phyloP scores from a whole-genome alignment of 1,140 invertebrate species.

The Caerostris darwini region DNA sequence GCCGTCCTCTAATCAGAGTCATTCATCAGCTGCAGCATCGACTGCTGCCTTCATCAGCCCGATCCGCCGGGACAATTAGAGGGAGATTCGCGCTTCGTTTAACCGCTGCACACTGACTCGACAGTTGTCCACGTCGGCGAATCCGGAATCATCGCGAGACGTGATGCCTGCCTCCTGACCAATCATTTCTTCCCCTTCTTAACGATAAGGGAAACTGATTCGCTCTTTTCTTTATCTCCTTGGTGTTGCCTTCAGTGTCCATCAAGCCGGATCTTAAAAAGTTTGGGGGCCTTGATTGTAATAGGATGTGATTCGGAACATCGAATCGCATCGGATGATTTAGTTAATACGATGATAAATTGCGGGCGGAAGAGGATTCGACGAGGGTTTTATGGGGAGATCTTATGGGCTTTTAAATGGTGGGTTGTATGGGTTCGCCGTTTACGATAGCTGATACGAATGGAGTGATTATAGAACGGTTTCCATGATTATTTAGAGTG shows the following conservation, averaged over 20 bases:
- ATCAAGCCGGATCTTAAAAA: neutral
- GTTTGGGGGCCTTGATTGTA: neutral
- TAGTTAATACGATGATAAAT: neutral
- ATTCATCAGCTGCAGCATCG: neutral
- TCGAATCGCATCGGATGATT: neutral
- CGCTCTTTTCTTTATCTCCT: neutral
- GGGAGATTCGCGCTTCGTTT: neutral
- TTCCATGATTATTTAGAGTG: too few relatives aligned
- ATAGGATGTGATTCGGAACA: neutral
- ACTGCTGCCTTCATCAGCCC: neutral
- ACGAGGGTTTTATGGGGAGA: neutral
- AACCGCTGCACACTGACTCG: neutral
- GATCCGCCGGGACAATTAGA: conserved; percentile 1
- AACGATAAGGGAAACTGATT: neutral
- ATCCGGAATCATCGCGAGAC: neutral
- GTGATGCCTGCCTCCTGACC: neutral
- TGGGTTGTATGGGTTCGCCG: too few relatives aligned
- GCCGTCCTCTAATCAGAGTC: neutral
- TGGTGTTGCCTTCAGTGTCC: neutral
- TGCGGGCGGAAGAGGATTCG: neutral
- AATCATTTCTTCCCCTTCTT: neutral
- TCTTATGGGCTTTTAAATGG: too few relatives aligned
- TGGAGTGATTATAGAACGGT: too few relatives aligned
- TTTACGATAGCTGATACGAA: too few relatives aligned
- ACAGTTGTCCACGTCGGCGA: neutral